Percentiles rank a stretch among this genome's conserved stretches.
phyloP scores from a whole-genome alignment of 1,140 invertebrate genomes.

The Batillaria attramentaria region DNA sequence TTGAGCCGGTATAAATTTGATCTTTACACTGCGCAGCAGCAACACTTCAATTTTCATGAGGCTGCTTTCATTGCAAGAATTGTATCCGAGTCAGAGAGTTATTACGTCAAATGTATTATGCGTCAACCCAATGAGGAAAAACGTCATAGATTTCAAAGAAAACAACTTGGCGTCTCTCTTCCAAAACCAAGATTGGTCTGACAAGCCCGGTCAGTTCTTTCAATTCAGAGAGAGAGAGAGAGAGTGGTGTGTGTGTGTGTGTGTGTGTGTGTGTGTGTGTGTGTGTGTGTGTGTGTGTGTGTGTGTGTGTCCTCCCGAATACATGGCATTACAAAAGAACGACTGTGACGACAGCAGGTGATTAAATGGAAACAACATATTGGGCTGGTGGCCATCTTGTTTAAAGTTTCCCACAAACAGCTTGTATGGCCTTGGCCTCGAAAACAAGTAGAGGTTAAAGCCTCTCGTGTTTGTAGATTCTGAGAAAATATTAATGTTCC shows the following conservation, averaged over 20 bases:
- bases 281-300: not conserved
- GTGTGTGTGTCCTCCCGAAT: not conserved
- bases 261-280: not conserved
- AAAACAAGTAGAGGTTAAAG: not conserved
- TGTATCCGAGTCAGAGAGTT: too few relatives aligned
- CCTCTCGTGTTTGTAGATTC: not conserved
- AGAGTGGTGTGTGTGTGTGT: not conserved
- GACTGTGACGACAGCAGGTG: not conserved
- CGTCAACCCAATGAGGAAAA: too few relatives aligned
- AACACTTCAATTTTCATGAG: too few relatives aligned
- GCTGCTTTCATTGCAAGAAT: too few relatives aligned
- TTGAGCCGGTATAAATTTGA: too few relatives aligned
- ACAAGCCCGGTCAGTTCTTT: too few relatives aligned
- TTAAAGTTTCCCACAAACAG: not conserved
- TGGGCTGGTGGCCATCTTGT: not conserved
- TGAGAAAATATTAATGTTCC: not conserved
- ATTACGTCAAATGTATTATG: too few relatives aligned
- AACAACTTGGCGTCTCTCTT: too few relatives aligned
- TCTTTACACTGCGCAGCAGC: too few relatives aligned
- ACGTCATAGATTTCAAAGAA: too few relatives aligned
- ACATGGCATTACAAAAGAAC: not conserved
- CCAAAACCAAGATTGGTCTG: too few relatives aligned
- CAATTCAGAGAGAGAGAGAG: too few relatives aligned
- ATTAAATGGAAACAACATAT: not conserved
- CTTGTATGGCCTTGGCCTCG: not conserved